Evolutionary conservation across 2,113 vertebrate genomes (phyloP).

Genomic region (Speoplatyrhinus poulsoni): DNA sequence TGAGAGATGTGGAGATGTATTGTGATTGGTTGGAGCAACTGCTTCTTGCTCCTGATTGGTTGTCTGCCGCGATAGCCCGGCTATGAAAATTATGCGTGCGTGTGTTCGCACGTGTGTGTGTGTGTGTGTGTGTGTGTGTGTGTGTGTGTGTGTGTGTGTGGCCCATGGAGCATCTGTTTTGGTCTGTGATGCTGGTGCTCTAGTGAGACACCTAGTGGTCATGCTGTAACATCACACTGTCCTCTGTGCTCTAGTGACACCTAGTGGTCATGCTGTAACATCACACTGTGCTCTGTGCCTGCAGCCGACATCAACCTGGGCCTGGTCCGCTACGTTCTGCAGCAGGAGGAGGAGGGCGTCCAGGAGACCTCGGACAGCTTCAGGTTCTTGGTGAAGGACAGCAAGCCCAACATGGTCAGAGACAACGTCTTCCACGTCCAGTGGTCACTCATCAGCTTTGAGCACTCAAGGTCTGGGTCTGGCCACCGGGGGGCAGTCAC

Average conservation of each 20-base stretch:
- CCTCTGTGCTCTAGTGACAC: neutral
- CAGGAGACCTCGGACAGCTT: constrained; percentile 88
- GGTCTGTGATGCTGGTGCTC: neutral
- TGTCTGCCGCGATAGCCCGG: too few species aligned
- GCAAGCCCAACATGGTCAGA: constrained; percentile 87
- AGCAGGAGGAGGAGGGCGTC: constrained; percentile 79
- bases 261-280: neutral
- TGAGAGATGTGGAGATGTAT: too few species aligned
- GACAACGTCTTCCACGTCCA: constrained; percentile 93
- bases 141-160: too few species aligned
- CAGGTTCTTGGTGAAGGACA: constrained; percentile 93
- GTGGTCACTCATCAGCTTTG: constrained; percentile 96
- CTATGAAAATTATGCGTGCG: too few species aligned
- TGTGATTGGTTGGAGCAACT: too few species aligned
- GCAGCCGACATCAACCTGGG: constrained; percentile 93
- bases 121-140: too few species aligned
- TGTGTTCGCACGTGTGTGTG: too few species aligned
- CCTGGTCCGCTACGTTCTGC: constrained; percentile 86
- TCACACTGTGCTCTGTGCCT: neutral
- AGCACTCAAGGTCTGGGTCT: constrained; percentile 79
- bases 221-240: neutral
- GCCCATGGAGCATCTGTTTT: too few species aligned
- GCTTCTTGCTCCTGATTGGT: too few species aligned
- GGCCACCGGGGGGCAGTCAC: neutral
- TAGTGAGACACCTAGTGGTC: neutral